Evolutionary conservation across 2,888 invertebrate species (phyloP), one percentile per base, ranked within the genome.

Genomic region (Blera fallax): DNA sequence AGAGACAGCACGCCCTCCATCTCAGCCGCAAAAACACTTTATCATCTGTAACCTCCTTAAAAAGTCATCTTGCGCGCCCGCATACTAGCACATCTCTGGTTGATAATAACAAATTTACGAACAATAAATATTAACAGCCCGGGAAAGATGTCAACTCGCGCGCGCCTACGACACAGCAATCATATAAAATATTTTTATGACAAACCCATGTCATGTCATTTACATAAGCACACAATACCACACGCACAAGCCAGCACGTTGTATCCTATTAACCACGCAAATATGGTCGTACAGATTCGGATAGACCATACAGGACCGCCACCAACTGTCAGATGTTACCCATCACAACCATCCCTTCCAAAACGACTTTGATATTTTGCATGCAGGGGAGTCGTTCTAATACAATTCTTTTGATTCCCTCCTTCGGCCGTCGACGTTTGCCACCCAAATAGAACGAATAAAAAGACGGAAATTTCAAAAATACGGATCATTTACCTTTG

Each of bases 51-150:
- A 74, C 82, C 77, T 72, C 50, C 72, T 83, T 67, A 83, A 83
- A 73, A 83, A 78, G 70, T 83, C 82, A 73, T 83, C 72, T 73
- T 78, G 60, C 32, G 54, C 60, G 10, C 54, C 65, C 60, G 58
- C 72, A 65, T 50, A 54, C 43, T 69, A 32, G 45, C 50, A 62
- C 27, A 37, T 72, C 69, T 73, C 52, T 34, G 43, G 40, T 48
- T 79, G 79, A 84, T 79, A 84, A 84, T 85, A 85, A 76, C 70
- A 85, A 85, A 85, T 85, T 85, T 80, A 85, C 85, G 80, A 76
- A 80, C 80, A 80, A 80, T 85, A 80, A 85, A 85, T 85, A 85
- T 85, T 80, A 76, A 85, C 80, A 80, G 65, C 80, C 67, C 64
- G 37, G 76, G 40, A 80, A 76, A 76, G 60, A 80, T 79, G 79